Evolutionary conservation across 2,113 vertebrate species (phyloP), one percentile per base, ranked within the genome.

Genomic region (Rhea americana): DNA sequence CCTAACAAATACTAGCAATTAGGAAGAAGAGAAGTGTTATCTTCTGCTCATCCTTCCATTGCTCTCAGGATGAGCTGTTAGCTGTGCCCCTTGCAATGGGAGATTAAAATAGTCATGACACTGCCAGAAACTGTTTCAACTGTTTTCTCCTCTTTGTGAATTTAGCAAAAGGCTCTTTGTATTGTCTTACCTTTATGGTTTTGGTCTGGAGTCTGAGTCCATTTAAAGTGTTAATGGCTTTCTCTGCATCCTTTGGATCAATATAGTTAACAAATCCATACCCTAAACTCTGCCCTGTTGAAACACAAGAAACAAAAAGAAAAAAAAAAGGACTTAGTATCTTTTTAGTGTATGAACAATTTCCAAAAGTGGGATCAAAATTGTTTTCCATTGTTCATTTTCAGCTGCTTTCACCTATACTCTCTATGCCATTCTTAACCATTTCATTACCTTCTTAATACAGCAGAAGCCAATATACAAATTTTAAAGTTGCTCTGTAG

Each of bases 221-320:
- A 98, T 99, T 99, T 99, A 99, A 99, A 95, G 99, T 99, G 98
- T 99, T 99, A 98, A 99, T 99, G 98, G 99, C 99, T 99, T 99
- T 99, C 98, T 99, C 99, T 98, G 99, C 99, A 97, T 99, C 99
- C 98, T 99, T 99, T 98, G 99, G 99, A 97, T 99, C 99, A 96
- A 99, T 99, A 98, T 99, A 99, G 98, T 99, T 99, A 98, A 99
- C 99, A 96, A 99, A 99, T 97, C 99, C 99, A 96, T 99, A 99
- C 91, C 99, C 99, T 98, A 99, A 98, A 98, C 99, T 99, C 98
- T 99, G 99, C 95, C 99, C 99, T 99, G 98, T 98, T 96, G 91
- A 97, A 95, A 97, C 94, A 97, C 71, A 97, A 95, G 70, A 94
- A 95, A 93, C n/a, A 91, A 92, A 89, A 93, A 94, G 96, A 95